Base-by-base conservation (phyloP, 2,888 invertebrate species). In the Drosophila phalerata region DNA sequence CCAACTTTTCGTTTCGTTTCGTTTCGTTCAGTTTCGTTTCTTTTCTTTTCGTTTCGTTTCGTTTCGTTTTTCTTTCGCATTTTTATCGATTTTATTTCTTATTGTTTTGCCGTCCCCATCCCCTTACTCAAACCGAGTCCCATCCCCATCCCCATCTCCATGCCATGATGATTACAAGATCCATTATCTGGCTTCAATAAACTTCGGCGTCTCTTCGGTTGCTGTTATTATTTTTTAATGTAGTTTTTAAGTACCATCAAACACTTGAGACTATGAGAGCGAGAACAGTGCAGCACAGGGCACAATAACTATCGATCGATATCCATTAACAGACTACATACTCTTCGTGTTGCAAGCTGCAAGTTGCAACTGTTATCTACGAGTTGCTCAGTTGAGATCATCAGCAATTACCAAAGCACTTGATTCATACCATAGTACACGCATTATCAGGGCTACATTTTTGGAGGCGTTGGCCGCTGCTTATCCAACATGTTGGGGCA, bases 161-260 rank as follows among this genome's bases (percentile, higher is more conserved):
- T 45, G 13, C 43, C 51, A 17, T 45, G 53, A 85, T 85, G 85
- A 85, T 85, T 85, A 85, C 85, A 85, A 85, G 85, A 85, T 85
- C 85, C 88, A 85, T 85, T 85, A 85, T 85, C 85, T 81, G 86
- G 62, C 79, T 87, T 84, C 83, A 86, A 83, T 86, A 83, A 86
- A 86, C 83, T 77, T 83, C 72, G 77, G 70, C 66, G 74, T 74
- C 66, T 71, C 60, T 68, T 55, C 66, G 75, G 60, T 68, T 55
- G 77, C 75, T 37, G 85, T 86, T 87, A 84, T 84, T 84, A 84
- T 84, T 84, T 84, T 85, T 85, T 85, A 85, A 88, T 85, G 88
- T 85, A 88, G 79, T 85, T 85, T 84, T 85, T 85, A 88, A 85
- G 84, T 85, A 88, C 78, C 84, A 78, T 88, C 86, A 88, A 88